Evolutionary conservation across 2,797 vertebrate genomes (phyloP), one percentile per base, ranked within the genome.

Genomic region (Microcaecilia unicolor): DNA sequence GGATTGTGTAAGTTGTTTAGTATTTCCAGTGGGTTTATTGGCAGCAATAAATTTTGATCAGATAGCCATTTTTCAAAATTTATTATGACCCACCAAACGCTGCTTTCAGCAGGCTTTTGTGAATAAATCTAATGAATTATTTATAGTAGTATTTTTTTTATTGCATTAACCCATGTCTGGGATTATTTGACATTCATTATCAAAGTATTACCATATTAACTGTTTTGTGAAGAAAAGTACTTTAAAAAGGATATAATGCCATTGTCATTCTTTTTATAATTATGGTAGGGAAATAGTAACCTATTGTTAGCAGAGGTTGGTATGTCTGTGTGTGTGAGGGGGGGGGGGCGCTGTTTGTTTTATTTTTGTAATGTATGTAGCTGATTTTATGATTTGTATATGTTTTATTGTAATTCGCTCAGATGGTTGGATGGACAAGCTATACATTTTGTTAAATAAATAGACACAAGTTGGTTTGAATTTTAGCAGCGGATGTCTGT

Each of bases 71-170:
- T 58, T 32, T 55, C 33, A 46, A 47, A n/a, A 45, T 59, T 38
- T 45, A 41, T 40, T 53, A 10, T 44, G 58, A 31, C 58, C 70
- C 64, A 58, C 54, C 55, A 33, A 45, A 51, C 34, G 51, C 24
- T 64, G 26, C 43, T 66, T 64, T 61, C 56, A 57, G 49, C 64
- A 66, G 51, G 45, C 38, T 54, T 52, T 51, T 61, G 53, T 48
- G 51, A 37, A 47, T 44, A 55, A 66, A 47, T 41, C 41, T 63
- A 27, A 65, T 66, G 54, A 45, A 76, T 74, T 48, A 66, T 50
- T 54, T 28, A 58, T 62, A 11, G 21, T 8, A 29, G n/a, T n/a
- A n/a, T n/a, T n/a, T 41, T 50, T 22, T 61, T 57, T 36, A 52
- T 52, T 49, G 51, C 59, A 51, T 65, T 44, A 40, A 48, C 29